Percentiles rank a stretch among this genome's conserved stretches.
Conservation (phyloP, 2,888 invertebrate genomes). For the Scaptodrosophila latifasciaeformis region DNA sequence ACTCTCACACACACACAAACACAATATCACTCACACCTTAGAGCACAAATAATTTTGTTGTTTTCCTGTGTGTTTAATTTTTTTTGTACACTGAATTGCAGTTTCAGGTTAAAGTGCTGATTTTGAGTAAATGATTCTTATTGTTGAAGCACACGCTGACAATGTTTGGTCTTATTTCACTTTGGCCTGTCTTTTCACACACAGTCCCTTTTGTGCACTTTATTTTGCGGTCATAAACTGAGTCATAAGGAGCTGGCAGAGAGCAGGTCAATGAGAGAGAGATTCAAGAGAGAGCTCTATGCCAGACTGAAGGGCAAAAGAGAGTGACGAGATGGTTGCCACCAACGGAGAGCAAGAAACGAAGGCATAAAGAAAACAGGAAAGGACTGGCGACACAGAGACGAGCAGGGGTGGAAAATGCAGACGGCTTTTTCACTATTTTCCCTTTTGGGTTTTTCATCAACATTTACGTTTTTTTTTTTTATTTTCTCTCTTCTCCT, state of each 20-base stretch:
- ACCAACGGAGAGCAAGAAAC: slow-evolving; percentile 24
- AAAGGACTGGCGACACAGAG: slow-evolving; percentile 22
- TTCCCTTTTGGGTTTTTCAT: slow-evolving; percentile 34
- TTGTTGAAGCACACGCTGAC: too few relatives aligned
- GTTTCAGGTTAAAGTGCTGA: too few relatives aligned
- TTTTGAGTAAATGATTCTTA: too few relatives aligned
- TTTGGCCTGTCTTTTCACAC: slow-evolving; percentile 33
- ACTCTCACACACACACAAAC: too few relatives aligned
- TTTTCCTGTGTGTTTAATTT: slow-evolving; percentile 2
- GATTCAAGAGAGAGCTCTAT: background rate
- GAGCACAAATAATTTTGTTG: too few relatives aligned
- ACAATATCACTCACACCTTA: too few relatives aligned
- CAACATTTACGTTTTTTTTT: slow-evolving; percentile 36
- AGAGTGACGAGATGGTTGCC: background rate
- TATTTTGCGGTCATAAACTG: slow-evolving; percentile 34
- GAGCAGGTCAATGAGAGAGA: background rate
- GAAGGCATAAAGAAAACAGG: slow-evolving; percentile 22
- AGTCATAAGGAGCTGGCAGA: slow-evolving; percentile 44
- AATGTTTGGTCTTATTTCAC: too few relatives aligned
- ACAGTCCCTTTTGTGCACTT: slow-evolving; percentile 51
- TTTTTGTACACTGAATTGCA: too few relatives aligned
- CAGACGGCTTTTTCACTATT: slow-evolving; percentile 39
- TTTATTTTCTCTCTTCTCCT: slow-evolving; percentile 23
- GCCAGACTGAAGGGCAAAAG: background rate
- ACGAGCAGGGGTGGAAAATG: slow-evolving; percentile 24